These are phyloP conservation scores for Anastrepha ludens DNA, from an alignment of 1,140 invertebrate genomes.

Conservation along the genomic window DNA sequence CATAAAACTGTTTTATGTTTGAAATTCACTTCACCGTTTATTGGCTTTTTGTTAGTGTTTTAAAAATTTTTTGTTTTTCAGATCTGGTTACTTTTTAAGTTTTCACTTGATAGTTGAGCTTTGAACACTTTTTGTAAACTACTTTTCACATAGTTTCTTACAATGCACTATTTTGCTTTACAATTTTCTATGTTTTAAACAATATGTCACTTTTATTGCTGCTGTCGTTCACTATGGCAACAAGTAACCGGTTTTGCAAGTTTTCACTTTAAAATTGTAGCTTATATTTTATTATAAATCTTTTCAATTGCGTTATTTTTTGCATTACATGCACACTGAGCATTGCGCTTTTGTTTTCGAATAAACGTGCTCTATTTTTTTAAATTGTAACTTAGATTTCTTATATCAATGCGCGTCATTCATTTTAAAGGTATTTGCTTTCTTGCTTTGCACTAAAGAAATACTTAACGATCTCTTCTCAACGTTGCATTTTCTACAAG, in stretches of 20 bases:
- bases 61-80: not conserved
- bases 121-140: not conserved
- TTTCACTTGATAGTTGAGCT: not conserved
- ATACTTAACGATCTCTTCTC: not conserved
- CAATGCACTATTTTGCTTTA: not conserved
- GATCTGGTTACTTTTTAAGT: not conserved
- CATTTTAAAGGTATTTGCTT: not conserved
- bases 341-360: not conserved
- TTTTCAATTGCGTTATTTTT: not conserved
- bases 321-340: not conserved
- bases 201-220: slow-evolving; percentile 30
- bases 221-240: slow-evolving; percentile 7
- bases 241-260: slow-evolving; percentile 33
- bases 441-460: not conserved
- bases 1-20: slow-evolving; percentile 21
- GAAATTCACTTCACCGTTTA: slow-evolving; percentile 8
- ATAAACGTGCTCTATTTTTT: not conserved
- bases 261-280: slow-evolving; percentile 27
- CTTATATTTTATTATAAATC: not conserved
- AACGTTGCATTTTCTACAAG: not conserved
- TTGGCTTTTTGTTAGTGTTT: not conserved
- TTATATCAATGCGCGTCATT: slow-evolving; percentile 19
- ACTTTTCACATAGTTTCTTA: not conserved
- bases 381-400: not conserved
- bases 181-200: slow-evolving; percentile 3